Evolutionary conservation across 2,888 invertebrate genomes (phyloP), one percentile per base, ranked within the genome.

Genomic region (Caenorhabditis afra): DNA sequence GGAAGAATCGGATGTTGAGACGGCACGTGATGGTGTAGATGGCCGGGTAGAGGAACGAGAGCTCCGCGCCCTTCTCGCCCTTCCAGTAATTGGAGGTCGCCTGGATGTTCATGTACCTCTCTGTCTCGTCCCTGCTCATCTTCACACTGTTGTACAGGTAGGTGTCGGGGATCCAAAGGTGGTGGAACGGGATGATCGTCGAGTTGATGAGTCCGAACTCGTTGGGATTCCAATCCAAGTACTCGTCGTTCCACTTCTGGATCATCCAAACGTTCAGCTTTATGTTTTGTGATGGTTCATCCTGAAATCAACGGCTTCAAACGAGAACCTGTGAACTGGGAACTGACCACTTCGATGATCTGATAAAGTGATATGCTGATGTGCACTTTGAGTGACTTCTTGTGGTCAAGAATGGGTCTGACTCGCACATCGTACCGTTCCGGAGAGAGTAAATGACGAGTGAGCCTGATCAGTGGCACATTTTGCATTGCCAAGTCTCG

Each of bases 251-350:
- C 89, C 89, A 89, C 66, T 87, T 87, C 61, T 91, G 91, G 75
- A 91, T 91, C 77, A 92, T 87, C 91, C 91, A 92, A 66, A 91
- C 90, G 82, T 92, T 91, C 64, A 91, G 90, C 61, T 91, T 91
- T 47, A 92, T 89, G 68, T 91, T 91, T 79, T 92, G 91, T 49
- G 91, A 91, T 65, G 91, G 91, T 81, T 92, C 92, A 83, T 91
- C 91, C 79, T 80, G 59, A n/a, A 65, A 44, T 71, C 22, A n/a
- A 11, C 12, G 16, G 20, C 12, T 58, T 44, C 3, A 20, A n/a
- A 10, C 7, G 12, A 10, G 44, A n/a, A n/a, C 7, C 14, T 4
- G 29, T 23, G 45, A 44, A 10, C 12, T 11, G 11, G 1, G n/a
- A 14, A 79, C 81, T 71, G 16, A 82, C 81, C 50, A 85, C 85